A percentile compares a stretch with the other conserved stretches of the same genome.
Conservation (phyloP, 1,140 invertebrate species). For the Neuroterus valhalla region DNA sequence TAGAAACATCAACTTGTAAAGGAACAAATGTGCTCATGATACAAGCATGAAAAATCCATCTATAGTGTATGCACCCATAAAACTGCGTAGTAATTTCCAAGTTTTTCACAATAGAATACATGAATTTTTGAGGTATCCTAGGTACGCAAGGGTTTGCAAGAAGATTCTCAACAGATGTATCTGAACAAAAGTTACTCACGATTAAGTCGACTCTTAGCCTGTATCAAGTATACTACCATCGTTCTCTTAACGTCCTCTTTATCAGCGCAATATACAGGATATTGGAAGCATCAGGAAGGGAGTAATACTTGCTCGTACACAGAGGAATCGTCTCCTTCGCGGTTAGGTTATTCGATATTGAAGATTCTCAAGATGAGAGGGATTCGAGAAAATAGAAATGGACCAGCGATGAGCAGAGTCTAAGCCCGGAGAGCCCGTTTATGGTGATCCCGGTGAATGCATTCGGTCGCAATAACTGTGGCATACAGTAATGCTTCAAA, state of each 20-base stretch:
- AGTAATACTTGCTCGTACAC: neutral
- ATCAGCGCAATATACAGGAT: neutral
- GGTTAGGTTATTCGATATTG: constrained; percentile 13
- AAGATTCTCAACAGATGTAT: no score
- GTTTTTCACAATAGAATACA: no score
- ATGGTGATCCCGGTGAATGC: constrained; percentile 12
- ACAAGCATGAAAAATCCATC: no score
- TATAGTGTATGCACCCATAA: no score
- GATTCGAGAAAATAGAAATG: neutral
- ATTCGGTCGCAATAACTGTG: constrained; percentile 5
- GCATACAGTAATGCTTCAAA: neutral
- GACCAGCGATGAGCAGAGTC: neutral
- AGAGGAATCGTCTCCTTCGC: neutral
- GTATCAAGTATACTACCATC: neutral
- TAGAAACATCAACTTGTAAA: no score
- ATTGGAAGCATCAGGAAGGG: constrained; percentile 9
- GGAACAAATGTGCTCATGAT: no score
- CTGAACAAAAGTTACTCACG: no score
- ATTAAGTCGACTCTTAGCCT: no score
- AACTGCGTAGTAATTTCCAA: no score
- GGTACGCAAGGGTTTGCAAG: no score
- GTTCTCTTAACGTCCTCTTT: neutral
- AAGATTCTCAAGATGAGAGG: neutral
- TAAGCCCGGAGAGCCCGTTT: neutral
- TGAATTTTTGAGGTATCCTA: no score